A percentile compares a stretch with the other conserved stretches of the same genome.
Conservation (phyloP, 2,113 vertebrate species). For the Alligator sinensis region DNA sequence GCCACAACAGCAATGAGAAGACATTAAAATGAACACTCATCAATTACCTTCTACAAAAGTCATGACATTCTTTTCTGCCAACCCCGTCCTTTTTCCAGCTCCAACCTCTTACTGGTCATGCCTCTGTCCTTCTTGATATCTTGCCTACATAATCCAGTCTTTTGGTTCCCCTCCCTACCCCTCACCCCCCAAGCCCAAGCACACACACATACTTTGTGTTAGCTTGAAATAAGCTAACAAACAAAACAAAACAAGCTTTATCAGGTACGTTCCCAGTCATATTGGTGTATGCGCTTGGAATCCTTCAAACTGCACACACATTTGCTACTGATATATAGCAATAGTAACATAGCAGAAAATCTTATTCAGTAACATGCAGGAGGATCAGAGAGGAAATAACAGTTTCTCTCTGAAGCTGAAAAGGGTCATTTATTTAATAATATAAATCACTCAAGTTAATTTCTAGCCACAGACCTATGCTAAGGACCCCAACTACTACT, state of each 20-base stretch:
- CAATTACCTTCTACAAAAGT: neutral
- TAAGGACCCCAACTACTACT: neutral
- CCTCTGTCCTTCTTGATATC: neutral
- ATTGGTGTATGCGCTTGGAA: neutral
- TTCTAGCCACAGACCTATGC: neutral
- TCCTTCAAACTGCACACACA: fast-evolving
- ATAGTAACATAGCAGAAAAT: neutral
- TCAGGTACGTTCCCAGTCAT: neutral
- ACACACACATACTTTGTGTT: neutral
- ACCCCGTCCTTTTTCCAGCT: neutral
- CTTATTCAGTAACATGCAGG: neutral
- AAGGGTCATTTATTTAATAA: neutral
- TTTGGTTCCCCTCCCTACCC: neutral
- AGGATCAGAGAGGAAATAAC: neutral
- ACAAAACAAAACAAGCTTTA: neutral
- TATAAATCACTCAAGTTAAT: neutral
- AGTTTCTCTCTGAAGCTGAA: neutral
- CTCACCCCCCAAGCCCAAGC: neutral
- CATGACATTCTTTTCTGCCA: neutral
- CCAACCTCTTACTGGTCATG: neutral
- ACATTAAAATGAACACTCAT: neutral
- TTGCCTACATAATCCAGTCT: neutral
- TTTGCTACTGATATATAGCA: fast-evolving
- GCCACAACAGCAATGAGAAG: neutral
- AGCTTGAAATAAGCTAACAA: neutral